These are phyloP conservation scores for Chelidonichthys spinosus DNA, from an alignment of 2,797 vertebrate species.

Conservation along the genomic window DNA sequence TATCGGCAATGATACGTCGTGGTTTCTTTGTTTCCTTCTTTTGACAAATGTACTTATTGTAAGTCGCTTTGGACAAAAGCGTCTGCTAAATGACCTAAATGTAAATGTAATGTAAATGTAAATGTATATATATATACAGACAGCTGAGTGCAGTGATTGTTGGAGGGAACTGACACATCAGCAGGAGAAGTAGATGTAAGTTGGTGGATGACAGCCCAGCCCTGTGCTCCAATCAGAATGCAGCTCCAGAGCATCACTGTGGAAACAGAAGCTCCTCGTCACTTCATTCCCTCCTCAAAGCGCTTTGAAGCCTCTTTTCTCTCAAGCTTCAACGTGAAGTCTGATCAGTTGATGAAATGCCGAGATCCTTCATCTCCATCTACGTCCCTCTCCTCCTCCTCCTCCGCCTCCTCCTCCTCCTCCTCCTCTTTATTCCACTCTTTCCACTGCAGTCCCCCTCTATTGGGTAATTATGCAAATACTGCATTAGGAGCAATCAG, in stretches of 20 bases:
- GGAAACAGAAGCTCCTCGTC: constrained; percentile 9
- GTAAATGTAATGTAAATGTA: too few species aligned
- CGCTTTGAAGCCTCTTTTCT: constrained; percentile 59
- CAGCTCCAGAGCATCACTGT: not conserved
- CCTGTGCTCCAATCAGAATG: not conserved
- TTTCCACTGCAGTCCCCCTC: constrained; percentile 52
- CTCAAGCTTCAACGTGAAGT: constrained; percentile 38
- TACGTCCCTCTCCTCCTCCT: constrained; percentile 22
- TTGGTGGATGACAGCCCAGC: too few species aligned
- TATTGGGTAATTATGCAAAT: constrained; percentile 78
- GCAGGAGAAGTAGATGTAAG: too few species aligned
- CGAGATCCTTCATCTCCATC: constrained; percentile 62
- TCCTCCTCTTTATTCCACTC: constrained; percentile 42
- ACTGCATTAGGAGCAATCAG: constrained; percentile 66
- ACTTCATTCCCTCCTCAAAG: constrained; percentile 42
- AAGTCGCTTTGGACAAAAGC: too few species aligned
- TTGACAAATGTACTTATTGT: too few species aligned
- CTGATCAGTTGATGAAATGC: constrained; percentile 59
- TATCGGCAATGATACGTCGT: too few species aligned
- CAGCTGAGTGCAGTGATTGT: not conserved
- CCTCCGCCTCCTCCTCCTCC: constrained; percentile 5
- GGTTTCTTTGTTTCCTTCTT: too few species aligned
- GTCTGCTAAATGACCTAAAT: too few species aligned
- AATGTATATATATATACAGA: too few species aligned
- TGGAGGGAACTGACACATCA: not conserved